phyloP scores from a whole-genome alignment of 2,888 invertebrate genomes.

The Marasmarcha lunaedactyla region DNA sequence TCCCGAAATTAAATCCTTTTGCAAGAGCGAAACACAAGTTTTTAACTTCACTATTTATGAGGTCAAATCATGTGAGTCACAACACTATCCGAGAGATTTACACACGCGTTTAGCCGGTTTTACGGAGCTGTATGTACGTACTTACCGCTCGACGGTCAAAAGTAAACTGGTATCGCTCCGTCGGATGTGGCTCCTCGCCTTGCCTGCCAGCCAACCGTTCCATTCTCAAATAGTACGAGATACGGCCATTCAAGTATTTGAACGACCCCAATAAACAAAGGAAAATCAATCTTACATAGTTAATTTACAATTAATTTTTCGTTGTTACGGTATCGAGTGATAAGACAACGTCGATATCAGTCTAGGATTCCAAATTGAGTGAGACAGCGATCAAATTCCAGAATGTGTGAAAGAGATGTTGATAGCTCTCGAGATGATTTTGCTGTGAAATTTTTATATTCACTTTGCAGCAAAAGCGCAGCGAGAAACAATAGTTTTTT shows the following conservation, averaged over 20 bases:
- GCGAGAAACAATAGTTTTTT: slow-evolving; percentile 35
- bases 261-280: slow-evolving; percentile 42
- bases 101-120: slow-evolving; percentile 37
- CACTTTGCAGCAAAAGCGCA: slow-evolving; percentile 54
- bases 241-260: slow-evolving; percentile 65
- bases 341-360: slow-evolving; percentile 67
- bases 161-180: slow-evolving; percentile 33
- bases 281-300: too few relatives aligned
- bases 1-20: too few relatives aligned
- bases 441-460: slow-evolving; percentile 61
- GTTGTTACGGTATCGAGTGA: slow-evolving; percentile 35
- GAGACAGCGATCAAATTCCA: slow-evolving; percentile 23
- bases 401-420: slow-evolving; percentile 27
- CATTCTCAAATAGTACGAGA: slow-evolving; percentile 59
- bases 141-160: slow-evolving; percentile 19
- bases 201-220: slow-evolving; percentile 39
- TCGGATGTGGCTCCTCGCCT: slow-evolving; percentile 23
- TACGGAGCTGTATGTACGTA: slow-evolving; percentile 18
- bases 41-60: neutral
- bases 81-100: slow-evolving; percentile 13
- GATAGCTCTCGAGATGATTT: slow-evolving; percentile 52
- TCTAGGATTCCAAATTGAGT: slow-evolving; percentile 52
- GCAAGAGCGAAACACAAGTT: too few relatives aligned
- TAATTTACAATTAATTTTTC: too few relatives aligned
- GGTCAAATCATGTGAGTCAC: neutral